Evolutionary conservation across 2,888 invertebrate species (phyloP), one percentile per base, ranked within the genome.

Genomic region (Chirona hameri): DNA sequence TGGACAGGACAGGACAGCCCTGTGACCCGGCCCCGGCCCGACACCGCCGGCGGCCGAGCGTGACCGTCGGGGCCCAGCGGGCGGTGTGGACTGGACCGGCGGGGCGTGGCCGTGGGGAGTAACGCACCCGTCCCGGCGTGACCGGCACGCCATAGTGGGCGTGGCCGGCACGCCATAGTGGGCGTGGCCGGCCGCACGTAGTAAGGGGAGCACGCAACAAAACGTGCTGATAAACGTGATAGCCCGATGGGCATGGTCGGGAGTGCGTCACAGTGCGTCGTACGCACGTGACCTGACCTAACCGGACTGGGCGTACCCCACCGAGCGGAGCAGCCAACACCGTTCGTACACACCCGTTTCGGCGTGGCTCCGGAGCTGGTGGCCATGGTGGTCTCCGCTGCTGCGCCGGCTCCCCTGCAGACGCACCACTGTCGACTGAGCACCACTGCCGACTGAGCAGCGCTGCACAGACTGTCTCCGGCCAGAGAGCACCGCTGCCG

Each of bases 301-400:
- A 15, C 14, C 31, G 2, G 31, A 21, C 31, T 39, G 21, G 7
- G 21, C 21, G 39, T 7, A 18, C 7, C 12, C 39, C 14, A 21
- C 69, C 72, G 72, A 7, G 15, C 24, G 29, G 29, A 0, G 18
- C n/a, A 21, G 21, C 9, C 18, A 15, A 2, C 39, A 7, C 15
- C 76, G 7, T 7, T 39, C 39, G 39, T 24, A 76, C 76, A 1
- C 24, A 76, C 76, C 76, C 76, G 76, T 24, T 76, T 76, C 76
- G 76, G 46, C 24, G 76, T 76, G 24, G 76, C 76, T 39, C 76
- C 76, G 39, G 76, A 21, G 76, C 76, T 76, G 46, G 39, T 76
- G 24, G 76, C 39, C 76, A 46, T 76, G 39, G 76, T 76, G 9
- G 76, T 24, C 76, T 24, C 39, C 21, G 76, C 69, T 24, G 27